Conservation (phyloP, 2,888 invertebrate species). For the Dolomedes plantarius region DNA sequence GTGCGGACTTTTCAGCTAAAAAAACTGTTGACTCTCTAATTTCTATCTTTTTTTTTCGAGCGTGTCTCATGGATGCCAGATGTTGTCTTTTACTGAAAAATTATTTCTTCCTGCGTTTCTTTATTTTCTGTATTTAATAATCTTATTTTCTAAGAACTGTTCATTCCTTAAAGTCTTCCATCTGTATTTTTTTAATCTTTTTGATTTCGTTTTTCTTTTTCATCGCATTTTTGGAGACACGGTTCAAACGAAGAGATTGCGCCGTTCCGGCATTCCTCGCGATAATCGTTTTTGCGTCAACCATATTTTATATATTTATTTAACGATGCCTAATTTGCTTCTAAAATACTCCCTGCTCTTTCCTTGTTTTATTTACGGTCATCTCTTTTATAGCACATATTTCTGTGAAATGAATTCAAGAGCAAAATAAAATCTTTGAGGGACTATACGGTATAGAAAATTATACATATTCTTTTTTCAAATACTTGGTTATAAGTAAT, state of each 20-base stretch:
- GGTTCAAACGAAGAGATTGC: not conserved
- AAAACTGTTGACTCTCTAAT: slow-evolving; percentile 69
- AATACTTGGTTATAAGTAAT: too few species aligned
- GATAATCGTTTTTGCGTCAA: too few species aligned
- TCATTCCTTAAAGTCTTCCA: slow-evolving; percentile 40
- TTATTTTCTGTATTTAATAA: slow-evolving; percentile 54
- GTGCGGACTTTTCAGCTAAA: slow-evolving; percentile 52
- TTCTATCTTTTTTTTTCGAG: slow-evolving; percentile 41
- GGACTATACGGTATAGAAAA: too few species aligned
- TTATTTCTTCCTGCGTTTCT: slow-evolving; percentile 63
- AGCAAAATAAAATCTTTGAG: too few species aligned
- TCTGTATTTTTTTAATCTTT: slow-evolving; percentile 23
- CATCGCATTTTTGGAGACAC: not conserved
- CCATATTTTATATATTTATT: too few species aligned
- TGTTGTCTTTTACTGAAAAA: slow-evolving; percentile 70
- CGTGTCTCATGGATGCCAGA: slow-evolving; percentile 64
- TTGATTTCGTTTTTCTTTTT: not conserved
- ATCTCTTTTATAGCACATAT: too few species aligned
- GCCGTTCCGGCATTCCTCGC: not conserved
- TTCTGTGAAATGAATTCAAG: too few species aligned
- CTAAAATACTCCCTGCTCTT: too few species aligned
- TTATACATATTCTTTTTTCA: too few species aligned
- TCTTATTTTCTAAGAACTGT: slow-evolving; percentile 61
- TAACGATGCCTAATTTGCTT: too few species aligned
- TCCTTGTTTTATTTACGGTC: too few species aligned